phyloP scores from a whole-genome alignment of 2,888 invertebrate genomes.

The Harpalus rufipes region DNA sequence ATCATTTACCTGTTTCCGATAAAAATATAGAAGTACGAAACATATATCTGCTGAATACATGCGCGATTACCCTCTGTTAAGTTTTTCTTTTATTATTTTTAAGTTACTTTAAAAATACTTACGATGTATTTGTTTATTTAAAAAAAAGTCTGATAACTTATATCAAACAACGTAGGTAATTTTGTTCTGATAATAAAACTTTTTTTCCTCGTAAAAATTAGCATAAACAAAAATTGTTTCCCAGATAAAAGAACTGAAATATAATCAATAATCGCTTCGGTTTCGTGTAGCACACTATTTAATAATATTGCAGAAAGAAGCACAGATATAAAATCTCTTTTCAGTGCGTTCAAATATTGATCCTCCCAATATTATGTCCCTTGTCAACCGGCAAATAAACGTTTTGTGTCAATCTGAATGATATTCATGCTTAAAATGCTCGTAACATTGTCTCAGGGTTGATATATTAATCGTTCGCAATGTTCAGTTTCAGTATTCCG shows the following conservation, averaged over 20 bases:
- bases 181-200: background rate
- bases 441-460: slow-evolving; percentile 30
- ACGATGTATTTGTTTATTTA: too few relatives aligned
- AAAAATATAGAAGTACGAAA: too few relatives aligned
- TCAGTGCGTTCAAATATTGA: slow-evolving; percentile 42
- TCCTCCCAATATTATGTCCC: slow-evolving; percentile 46
- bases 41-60: too few relatives aligned
- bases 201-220: background rate
- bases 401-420: slow-evolving; percentile 6
- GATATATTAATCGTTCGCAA: slow-evolving; percentile 37
- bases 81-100: too few relatives aligned
- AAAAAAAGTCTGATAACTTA: too few relatives aligned
- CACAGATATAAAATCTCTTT: slow-evolving; percentile 51
- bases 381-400: slow-evolving; percentile 22
- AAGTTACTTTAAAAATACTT: too few relatives aligned
- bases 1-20: too few relatives aligned
- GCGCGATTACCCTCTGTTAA: too few relatives aligned
- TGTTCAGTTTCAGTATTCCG: background rate
- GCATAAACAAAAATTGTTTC: slow-evolving; percentile 1
- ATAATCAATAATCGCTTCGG: slow-evolving; percentile 53
- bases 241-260: slow-evolving; percentile 20
- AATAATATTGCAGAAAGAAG: slow-evolving; percentile 47
- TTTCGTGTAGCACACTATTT: slow-evolving; percentile 62
- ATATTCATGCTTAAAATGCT: slow-evolving; percentile 20
- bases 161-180: too few relatives aligned